Base-by-base conservation (phyloP, 1,140 invertebrate genomes). In the Hormaphis cornu region DNA sequence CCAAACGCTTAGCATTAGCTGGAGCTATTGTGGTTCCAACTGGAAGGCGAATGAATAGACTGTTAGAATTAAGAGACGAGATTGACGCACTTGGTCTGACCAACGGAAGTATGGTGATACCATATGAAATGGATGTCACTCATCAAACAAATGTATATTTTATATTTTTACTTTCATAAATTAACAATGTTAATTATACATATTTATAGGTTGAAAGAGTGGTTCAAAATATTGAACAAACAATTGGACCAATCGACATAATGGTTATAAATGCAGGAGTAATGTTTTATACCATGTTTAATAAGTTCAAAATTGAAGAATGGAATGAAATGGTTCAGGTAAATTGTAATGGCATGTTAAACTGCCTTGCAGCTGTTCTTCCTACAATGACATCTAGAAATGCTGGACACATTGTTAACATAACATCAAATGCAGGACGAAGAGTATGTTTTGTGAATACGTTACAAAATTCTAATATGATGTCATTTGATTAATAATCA, bases 201-300 rank as follows among this genome's bases (percentile, higher is more conserved):
- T 30, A 30, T 50, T n/a, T 35, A 28, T 63, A 74, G 74, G 72
- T 75, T 12, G 30, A 12, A 40, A 53, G 70, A 33, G 69, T 54
- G 12, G 70, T 75, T 53, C 22, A 42, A 42, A 48, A 71, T 30
- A 42, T 74, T 33, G 71, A 73, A 69, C n/a, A 54, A 5, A 46
- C 35, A 9, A 37, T 74, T 20, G 75, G 75, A 10, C 71, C 70
- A n/a, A 70, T 75, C 10, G 72, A 75, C 37, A 69, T 75, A 10
- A 37, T 76, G 42, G 63, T 76, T 5, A 75, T 74, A 48, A 75
- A 74, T 69, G 75, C 75, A 22, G 75, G 75, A 16, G 58, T 74
- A 2, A 74, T 75, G 74, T 75, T 74, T 53, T 75, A 74, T 58
- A 72, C 73, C 3, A 22, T 72, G 14, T 73, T 75, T 72, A 71